Conservation (phyloP, 2,888 invertebrate species). For the Hyposoter dolosus region DNA sequence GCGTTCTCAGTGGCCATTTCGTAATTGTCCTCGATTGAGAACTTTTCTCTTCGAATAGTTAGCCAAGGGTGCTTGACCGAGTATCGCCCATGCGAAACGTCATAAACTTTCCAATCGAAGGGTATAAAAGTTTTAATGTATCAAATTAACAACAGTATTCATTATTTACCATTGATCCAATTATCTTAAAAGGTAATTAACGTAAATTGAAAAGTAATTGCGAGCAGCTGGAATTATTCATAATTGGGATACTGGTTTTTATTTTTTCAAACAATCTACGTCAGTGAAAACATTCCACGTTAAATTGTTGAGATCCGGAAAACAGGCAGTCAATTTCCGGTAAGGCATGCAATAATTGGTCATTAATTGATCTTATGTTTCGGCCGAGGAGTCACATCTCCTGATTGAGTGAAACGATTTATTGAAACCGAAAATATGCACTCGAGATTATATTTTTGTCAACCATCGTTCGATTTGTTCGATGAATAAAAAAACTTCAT, state of each 20-base stretch:
- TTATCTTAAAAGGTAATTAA: neutral
- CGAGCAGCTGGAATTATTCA: neutral
- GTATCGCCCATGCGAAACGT: neutral
- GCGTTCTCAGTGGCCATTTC: slow-evolving; percentile 19
- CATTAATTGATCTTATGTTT: too few species aligned
- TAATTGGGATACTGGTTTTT: neutral
- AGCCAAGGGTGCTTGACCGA: slow-evolving; percentile 15
- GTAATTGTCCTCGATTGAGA: slow-evolving; percentile 32
- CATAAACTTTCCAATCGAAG: neutral
- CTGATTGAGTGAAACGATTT: too few species aligned
- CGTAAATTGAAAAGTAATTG: neutral
- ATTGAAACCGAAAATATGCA: too few species aligned
- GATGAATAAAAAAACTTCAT: too few species aligned
- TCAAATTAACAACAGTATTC: neutral
- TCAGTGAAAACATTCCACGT: too few species aligned
- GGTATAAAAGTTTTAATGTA: neutral
- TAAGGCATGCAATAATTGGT: too few species aligned
- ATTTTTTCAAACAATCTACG: too few species aligned
- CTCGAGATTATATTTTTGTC: too few species aligned
- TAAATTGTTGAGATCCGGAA: too few species aligned
- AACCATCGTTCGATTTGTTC: too few species aligned
- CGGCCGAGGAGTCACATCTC: too few species aligned
- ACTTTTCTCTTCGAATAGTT: slow-evolving; percentile 36
- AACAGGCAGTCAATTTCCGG: too few species aligned
- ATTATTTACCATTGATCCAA: neutral